Evolutionary conservation across 2,113 vertebrate species (phyloP).

Genomic region (Bubo bubo): DNA sequence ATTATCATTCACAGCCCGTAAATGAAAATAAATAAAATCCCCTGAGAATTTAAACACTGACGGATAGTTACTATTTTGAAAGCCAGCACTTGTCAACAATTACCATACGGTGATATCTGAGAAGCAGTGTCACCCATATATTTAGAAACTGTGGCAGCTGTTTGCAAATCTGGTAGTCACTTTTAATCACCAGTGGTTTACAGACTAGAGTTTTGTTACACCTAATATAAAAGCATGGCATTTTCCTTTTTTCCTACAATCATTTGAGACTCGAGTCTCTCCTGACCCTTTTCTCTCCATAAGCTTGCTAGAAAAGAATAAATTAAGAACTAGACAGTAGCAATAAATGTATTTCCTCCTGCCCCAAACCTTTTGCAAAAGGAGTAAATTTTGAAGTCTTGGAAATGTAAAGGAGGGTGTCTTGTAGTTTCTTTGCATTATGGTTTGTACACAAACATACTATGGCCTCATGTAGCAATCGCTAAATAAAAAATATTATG

Average conservation of each 20-base stretch:
- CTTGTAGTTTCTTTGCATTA: neutral
- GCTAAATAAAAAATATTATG: neutral
- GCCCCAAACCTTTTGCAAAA: neutral
- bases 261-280: neutral
- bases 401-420: neutral
- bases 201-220: neutral
- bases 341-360: neutral
- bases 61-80: constrained; percentile 35
- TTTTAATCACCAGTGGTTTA: constrained; percentile 3
- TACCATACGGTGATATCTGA: neutral
- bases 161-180: neutral
- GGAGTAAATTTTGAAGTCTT: neutral
- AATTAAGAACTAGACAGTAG: neutral
- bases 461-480: neutral
- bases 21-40: neutral
- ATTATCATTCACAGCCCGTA: neutral
- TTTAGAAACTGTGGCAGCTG: constrained; percentile 48
- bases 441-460: neutral
- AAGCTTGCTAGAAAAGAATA: neutral
- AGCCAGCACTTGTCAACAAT: neutral
- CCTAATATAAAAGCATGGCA: neutral
- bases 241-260: neutral
- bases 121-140: constrained; percentile 1
- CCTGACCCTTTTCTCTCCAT: neutral
- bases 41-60: neutral